These are phyloP conservation scores for Xenopus laevis DNA, from an alignment of 2,113 vertebrate species.

Conservation along the genomic window DNA sequence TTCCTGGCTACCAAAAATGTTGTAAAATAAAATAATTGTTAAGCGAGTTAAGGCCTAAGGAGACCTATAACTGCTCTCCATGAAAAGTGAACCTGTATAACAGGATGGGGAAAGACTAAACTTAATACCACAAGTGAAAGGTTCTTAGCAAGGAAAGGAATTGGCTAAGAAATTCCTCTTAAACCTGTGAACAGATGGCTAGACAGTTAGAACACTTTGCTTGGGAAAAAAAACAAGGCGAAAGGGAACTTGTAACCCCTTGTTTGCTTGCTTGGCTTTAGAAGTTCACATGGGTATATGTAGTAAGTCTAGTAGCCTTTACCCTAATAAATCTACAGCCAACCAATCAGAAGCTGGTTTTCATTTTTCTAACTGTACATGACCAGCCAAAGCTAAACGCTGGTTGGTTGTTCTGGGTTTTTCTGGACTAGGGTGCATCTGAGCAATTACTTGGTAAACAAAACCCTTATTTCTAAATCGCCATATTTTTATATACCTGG, in stretches of 20 bases:
- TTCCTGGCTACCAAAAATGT: slow-evolving; percentile 38
- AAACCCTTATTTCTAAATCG: no score
- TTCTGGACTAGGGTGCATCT: no score
- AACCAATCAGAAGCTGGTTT: no score
- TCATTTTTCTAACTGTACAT: no score
- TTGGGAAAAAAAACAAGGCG: background rate
- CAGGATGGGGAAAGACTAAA: slow-evolving; percentile 20
- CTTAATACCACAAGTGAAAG: slow-evolving; percentile 9
- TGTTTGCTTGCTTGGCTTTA: background rate
- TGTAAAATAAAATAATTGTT: slow-evolving; percentile 39
- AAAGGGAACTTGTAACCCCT: background rate
- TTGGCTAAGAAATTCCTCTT: slow-evolving; percentile 13
- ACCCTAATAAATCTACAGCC: no score
- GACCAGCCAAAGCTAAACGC: no score
- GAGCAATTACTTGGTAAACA: no score
- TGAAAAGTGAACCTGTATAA: slow-evolving; percentile 35
- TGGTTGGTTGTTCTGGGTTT: no score
- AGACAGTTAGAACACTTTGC: background rate
- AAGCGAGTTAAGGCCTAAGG: slow-evolving; percentile 14
- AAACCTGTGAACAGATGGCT: slow-evolving; percentile 25
- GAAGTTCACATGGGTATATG: background rate
- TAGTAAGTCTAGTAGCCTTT: no score
- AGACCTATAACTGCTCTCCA: slow-evolving; percentile 17
- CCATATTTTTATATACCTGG: no score
- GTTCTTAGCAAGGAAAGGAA: slow-evolving; percentile 17